Percentiles rank a stretch among this genome's conserved stretches.
Conservation (phyloP, 1,140 invertebrate genomes). For the Ericerus pela region DNA sequence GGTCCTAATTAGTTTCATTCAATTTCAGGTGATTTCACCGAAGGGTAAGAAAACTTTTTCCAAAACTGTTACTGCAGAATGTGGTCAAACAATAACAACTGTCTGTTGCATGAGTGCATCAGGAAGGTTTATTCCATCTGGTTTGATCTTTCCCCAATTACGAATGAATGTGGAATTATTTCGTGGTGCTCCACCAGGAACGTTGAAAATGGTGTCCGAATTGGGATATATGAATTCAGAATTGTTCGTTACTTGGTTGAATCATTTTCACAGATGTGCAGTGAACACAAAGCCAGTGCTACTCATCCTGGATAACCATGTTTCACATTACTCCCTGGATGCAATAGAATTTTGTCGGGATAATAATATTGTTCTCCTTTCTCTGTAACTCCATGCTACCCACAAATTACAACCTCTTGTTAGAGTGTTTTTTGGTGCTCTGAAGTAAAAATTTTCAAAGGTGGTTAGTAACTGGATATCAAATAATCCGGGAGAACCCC, state of each 20-base stretch:
- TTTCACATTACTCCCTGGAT: slow-evolving; percentile 19
- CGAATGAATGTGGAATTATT: slow-evolving; percentile 32
- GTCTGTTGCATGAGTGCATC: slow-evolving; percentile 27
- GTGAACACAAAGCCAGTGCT: background rate
- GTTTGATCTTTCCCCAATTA: slow-evolving; percentile 32
- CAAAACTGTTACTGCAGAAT: slow-evolving; percentile 23
- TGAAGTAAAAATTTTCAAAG: slow-evolving; percentile 17
- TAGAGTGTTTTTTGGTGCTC: slow-evolving; percentile 16
- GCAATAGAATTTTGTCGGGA: slow-evolving; percentile 18
- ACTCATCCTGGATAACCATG: slow-evolving; percentile 19
- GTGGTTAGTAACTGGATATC: slow-evolving; percentile 13
- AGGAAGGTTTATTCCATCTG: slow-evolving; percentile 27
- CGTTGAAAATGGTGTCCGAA: slow-evolving; percentile 26
- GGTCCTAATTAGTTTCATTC: background rate
- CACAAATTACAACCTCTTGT: slow-evolving; percentile 33
- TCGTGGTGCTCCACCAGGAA: slow-evolving; percentile 29
- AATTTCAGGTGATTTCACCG: slow-evolving; percentile 18
- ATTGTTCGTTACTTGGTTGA: slow-evolving; percentile 20
- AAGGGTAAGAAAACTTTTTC: slow-evolving; percentile 26
- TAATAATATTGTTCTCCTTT: slow-evolving; percentile 23
- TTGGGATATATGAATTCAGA: slow-evolving; percentile 32
- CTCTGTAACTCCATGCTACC: slow-evolving; percentile 24
- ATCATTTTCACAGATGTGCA: slow-evolving; percentile 15
- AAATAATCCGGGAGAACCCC: slow-evolving; percentile 16
- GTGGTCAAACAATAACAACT: slow-evolving; percentile 22